Base-by-base conservation (phyloP, 2,113 vertebrate species). In the Lepidothrix coronata region DNA sequence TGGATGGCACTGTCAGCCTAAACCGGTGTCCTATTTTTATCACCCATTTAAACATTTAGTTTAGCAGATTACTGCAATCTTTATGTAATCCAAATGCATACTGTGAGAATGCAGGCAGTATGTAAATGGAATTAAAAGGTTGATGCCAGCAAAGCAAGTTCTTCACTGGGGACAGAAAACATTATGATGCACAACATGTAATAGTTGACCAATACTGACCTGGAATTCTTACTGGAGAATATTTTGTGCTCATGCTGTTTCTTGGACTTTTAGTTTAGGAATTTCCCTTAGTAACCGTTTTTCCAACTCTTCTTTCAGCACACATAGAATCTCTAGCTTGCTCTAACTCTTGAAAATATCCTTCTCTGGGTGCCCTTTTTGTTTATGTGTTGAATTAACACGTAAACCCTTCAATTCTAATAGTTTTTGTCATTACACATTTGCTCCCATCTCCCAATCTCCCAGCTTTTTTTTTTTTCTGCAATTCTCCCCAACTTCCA, bases 401-500 rank as follows among this genome's bases (percentile, higher is more conserved):
- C 7, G 15, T 35, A 68, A 78, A 83, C 2, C 5, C 14, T 57
- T 44, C 12, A 11, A n/a, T 24, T 85, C 19, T 82, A 17, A 39
- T n/a, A n/a, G 4, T 0, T 57, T 85, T 72, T 87, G 11, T 63
- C 10, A 41, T 70, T 22, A 85, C 7, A 24, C 0, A 3, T 61
- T 85, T 49, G 6, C 2, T 4, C 5, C 2, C 4, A 49, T 23
- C 4, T 59, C 8, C 17, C 9, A 74, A 49, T 23, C 4, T 59
- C 8, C 20, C 9, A 74, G 5, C 2, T 51, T 4, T 39, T 20
- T 67, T 37, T 15, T 41, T 55, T 37, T 35, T 3, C 19, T 46
- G 5, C 37, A 54, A 1, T 25, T 7, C 2, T 11, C 1, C 1
- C 4, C 2, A 86, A 16, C 4, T 24, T 25, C 4, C 14, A 58